Evolutionary conservation across 1,140 invertebrate species (phyloP).

Genomic region (Homarus americanus): DNA sequence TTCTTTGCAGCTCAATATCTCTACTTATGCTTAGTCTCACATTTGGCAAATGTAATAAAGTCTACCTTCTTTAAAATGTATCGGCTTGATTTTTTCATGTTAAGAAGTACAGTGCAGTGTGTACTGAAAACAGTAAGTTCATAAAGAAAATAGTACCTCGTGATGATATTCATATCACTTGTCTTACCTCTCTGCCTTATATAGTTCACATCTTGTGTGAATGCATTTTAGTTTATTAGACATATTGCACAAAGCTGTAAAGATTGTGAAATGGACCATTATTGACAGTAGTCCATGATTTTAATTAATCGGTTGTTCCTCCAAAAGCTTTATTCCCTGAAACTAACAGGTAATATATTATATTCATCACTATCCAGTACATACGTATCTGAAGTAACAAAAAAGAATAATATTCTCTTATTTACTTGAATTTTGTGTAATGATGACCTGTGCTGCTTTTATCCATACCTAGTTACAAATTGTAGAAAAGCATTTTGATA

Average conservation of each 20-base stretch:
- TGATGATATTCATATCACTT: neutral
- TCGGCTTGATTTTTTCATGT: neutral
- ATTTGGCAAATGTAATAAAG: neutral
- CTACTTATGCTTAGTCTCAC: neutral
- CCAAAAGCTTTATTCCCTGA: no score
- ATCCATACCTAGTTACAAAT: no score
- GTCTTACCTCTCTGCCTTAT: neutral
- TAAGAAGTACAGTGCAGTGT: neutral
- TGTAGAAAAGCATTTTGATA: no score
- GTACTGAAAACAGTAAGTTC: neutral
- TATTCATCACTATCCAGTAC: no score
- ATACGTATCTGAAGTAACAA: no score
- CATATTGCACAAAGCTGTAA: no score
- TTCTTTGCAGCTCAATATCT: neutral
- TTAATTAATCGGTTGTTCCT: neutral
- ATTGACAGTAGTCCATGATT: neutral
- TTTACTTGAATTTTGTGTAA: no score
- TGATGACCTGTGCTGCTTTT: no score
- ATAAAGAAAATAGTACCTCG: neutral
- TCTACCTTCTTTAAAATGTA: neutral
- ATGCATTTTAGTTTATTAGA: neutral
- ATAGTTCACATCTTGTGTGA: neutral
- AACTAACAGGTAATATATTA: no score
- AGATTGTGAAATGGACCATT: neutral
- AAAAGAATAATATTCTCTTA: no score